These are phyloP conservation scores for Catharus ustulatus DNA, from an alignment of 2,797 vertebrate genomes.

Conservation along the genomic window DNA sequence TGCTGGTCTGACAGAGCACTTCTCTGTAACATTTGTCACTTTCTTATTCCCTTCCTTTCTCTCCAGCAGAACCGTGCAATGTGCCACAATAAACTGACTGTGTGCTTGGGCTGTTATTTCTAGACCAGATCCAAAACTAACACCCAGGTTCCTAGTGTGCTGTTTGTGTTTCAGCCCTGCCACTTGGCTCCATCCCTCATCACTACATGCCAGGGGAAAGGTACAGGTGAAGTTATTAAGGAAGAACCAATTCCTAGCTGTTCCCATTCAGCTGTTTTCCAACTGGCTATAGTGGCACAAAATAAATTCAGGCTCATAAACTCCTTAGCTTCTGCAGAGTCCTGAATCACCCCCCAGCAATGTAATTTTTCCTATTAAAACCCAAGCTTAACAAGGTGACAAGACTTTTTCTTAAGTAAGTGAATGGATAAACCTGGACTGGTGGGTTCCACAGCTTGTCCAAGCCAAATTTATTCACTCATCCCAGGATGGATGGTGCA, in stretches of 20 bases:
- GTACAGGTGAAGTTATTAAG: conserved; percentile 33
- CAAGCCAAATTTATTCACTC: not conserved
- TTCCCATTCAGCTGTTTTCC: not conserved
- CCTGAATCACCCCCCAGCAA: not conserved
- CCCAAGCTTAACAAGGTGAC: not conserved
- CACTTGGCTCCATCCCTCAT: not conserved
- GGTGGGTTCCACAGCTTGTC: not conserved
- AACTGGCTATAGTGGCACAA: not conserved
- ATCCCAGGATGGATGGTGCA: conserved; percentile 10
- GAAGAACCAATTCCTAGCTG: not conserved
- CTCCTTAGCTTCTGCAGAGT: not conserved
- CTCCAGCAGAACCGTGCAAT: not conserved
- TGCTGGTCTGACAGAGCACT: not conserved
- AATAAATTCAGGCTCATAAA: not conserved
- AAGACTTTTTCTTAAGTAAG: not conserved
- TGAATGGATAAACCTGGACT: not conserved
- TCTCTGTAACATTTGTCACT: not conserved
- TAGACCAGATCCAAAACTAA: conserved; percentile 37
- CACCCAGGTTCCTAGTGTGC: not conserved
- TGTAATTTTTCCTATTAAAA: not conserved
- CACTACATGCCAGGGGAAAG: not conserved
- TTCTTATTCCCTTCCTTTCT: not conserved
- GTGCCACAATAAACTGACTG: not conserved
- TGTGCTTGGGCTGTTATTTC: not conserved
- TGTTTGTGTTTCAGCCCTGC: not conserved